A percentile compares a stretch with the other conserved stretches of the same genome.
Evolutionary conservation across 2,113 vertebrate genomes (phyloP).

Genomic region (Cnemophilus loriae): DNA sequence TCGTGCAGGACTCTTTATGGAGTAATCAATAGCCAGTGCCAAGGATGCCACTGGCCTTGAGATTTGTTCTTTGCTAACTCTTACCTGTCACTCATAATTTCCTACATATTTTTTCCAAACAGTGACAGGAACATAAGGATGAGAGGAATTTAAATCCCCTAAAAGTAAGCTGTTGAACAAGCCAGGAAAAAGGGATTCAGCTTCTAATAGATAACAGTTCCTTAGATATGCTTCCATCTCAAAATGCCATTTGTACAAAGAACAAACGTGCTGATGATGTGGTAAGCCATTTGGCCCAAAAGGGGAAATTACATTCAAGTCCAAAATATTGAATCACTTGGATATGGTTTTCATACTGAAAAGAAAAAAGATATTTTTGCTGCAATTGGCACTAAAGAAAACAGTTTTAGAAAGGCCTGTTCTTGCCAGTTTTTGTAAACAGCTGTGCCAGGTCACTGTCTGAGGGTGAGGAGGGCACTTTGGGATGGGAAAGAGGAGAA

Average conservation of each 20-base stretch:
- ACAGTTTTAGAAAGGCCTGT: neutral
- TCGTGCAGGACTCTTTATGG: neutral
- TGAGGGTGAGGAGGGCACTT: neutral
- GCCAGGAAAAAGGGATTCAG: conserved; percentile 34
- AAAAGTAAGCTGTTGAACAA: conserved; percentile 35
- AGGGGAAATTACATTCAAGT: conserved; percentile 7
- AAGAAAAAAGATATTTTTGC: neutral
- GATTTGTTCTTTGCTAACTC: neutral
- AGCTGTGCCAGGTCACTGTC: neutral
- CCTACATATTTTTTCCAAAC: neutral
- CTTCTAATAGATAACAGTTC: conserved; percentile 57
- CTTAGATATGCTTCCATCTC: conserved; percentile 30
- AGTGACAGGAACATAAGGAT: neutral
- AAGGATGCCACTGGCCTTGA: neutral
- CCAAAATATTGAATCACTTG: conserved; percentile 16
- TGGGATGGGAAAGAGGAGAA: neutral
- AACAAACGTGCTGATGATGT: neutral
- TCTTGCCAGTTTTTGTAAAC: neutral
- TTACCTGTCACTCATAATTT: neutral
- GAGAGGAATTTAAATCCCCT: conserved; percentile 46
- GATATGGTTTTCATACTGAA: neutral
- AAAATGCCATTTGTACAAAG: neutral
- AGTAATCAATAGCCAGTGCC: neutral
- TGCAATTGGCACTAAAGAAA: neutral
- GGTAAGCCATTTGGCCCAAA: conserved; percentile 18